phyloP scores from a whole-genome alignment of 2,113 vertebrate species.

The Perca fluviatilis region DNA sequence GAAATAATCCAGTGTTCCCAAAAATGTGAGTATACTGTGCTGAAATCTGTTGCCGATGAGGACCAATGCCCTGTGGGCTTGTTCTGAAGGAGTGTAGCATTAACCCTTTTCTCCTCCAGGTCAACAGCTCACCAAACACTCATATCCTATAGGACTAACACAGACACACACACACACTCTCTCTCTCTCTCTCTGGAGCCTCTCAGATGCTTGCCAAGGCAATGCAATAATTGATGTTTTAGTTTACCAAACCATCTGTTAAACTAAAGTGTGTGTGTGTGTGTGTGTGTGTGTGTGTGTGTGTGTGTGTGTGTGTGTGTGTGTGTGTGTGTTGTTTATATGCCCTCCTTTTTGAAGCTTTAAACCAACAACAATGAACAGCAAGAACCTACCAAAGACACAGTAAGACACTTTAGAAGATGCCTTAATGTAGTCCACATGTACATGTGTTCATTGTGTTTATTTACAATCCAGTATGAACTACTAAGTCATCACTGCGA shows the following conservation, averaged over 20 bases:
- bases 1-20: conserved; percentile 49
- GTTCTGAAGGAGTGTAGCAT: conserved; percentile 80
- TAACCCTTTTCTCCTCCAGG: conserved; percentile 82
- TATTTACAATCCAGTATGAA: conserved; percentile 54
- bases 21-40: conserved; percentile 67
- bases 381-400: conserved; percentile 37
- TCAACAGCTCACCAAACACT: conserved; percentile 82
- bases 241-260: conserved; percentile 87
- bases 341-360: conserved; percentile 42
- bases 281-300: conserved; percentile 19
- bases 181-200: conserved; percentile 24
- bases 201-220: conserved; percentile 76
- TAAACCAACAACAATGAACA: conserved; percentile 60
- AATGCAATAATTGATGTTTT: conserved; percentile 85
- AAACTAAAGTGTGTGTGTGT: conserved; percentile 47
- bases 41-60: conserved; percentile 79
- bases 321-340: conserved; percentile 20
- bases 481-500: conserved; percentile 57
- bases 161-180: conserved; percentile 22
- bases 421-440: conserved; percentile 15
- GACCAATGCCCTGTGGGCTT: conserved; percentile 75
- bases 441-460: conserved; percentile 43
- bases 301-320: conserved; percentile 39
- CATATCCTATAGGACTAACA: conserved; percentile 76
- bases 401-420: conserved; percentile 36